Evolutionary conservation across 2,888 invertebrate species (phyloP), one percentile per base, ranked within the genome.

Genomic region (Mythimna ferrago): DNA sequence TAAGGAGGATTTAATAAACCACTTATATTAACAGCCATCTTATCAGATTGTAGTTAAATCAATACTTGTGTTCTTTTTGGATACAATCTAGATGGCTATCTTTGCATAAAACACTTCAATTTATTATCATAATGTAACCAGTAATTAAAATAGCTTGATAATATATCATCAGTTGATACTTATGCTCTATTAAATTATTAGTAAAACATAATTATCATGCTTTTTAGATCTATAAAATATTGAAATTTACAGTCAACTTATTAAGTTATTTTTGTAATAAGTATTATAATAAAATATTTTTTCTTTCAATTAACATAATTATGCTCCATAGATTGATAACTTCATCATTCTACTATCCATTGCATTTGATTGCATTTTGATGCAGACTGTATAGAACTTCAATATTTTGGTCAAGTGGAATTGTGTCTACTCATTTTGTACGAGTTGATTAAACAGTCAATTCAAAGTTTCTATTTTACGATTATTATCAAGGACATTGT

Each of bases 61-160:
- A 6, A 44, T 51, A 66, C n/a, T 66, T 63, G 66, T 32, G 44
- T 71, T 26, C 44, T 26, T 10, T 41, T 51, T 7, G 0, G 54
- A 79, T 78, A 72, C n/a, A 41, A 67, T 82, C 73, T 64, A 54
- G 79, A 71, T 72, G 14, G 11, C 11, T 56, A 78, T 79, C 71
- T 58, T 32, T 57, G 53, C 26, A 51, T n/a, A 21, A 51, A 48
- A 56, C 16, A 58, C 4, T 66, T 53, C 1, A 21, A 16, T 64
- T 48, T 61, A 64, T 61, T 60, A 53, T 69, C 35, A 19, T 51
- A 64, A 56, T 54, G n/a, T 38, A 38, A 56, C 77, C 3, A 26
- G 11, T 76, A 16, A 56, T 38, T 70, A 48, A 3, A 60, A 71
- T 16, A 14, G 5, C 14, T 51, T 62, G 72, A 51, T 72, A 51